Percentiles rank a stretch among this genome's conserved stretches.
phyloP scores from a whole-genome alignment of 2,888 invertebrate species.

The Leucophenga montana region DNA sequence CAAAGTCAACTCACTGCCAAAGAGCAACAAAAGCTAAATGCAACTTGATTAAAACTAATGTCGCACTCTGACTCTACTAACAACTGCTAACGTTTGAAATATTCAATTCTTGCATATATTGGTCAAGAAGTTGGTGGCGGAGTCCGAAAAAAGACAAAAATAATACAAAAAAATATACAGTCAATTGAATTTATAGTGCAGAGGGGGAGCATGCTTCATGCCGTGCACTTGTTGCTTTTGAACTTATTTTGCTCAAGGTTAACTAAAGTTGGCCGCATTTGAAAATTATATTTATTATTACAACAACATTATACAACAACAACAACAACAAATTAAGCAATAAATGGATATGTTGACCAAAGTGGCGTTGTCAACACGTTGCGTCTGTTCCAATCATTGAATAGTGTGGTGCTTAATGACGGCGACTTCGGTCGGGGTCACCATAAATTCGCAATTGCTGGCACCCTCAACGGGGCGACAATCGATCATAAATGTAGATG shows the following conservation, averaged over 20 bases:
- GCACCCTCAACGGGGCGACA: not conserved
- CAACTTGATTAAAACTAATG: not conserved
- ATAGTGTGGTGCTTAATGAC: too few species aligned
- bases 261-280: not conserved
- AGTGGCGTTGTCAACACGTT: too few species aligned
- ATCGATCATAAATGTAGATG: not conserved
- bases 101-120: not conserved
- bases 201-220: not conserved
- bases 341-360: not conserved
- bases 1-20: conserved; percentile 7
- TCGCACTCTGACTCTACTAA: not conserved
- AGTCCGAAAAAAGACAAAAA: not conserved
- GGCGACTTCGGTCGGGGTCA: too few species aligned
- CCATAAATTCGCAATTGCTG: not conserved
- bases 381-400: too few species aligned
- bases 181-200: too few species aligned
- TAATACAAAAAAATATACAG: too few species aligned
- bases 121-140: not conserved
- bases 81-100: not conserved
- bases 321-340: conserved; percentile 5
- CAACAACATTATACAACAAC: not conserved
- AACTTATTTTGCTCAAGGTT: conserved; percentile 64
- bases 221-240: conserved; percentile 59
- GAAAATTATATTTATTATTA: not conserved
- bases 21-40: conserved; percentile 31